phyloP scores from a whole-genome alignment of 2,113 vertebrate genomes.

The Bostrychus sinensis region DNA sequence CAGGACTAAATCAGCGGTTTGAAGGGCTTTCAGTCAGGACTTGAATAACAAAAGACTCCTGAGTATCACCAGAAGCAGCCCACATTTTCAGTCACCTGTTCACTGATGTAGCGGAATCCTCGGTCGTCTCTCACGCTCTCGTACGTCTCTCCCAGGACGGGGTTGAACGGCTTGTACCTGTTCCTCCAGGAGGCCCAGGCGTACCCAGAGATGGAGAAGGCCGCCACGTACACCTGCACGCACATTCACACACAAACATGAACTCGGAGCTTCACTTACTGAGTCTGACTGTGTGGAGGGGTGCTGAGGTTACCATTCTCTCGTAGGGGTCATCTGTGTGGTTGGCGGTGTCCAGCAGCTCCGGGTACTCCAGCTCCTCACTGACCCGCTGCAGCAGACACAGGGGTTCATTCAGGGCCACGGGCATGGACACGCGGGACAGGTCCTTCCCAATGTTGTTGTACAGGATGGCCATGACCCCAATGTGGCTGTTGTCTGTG shows the following conservation, averaged over 20 bases:
- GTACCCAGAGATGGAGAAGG: slow-evolving; percentile 91
- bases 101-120: slow-evolving; percentile 88
- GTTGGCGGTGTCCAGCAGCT: slow-evolving; percentile 87
- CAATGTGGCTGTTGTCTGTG: slow-evolving; percentile 84
- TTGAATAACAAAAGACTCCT: too few species aligned
- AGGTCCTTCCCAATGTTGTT: slow-evolving; percentile 95
- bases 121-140: slow-evolving; percentile 87
- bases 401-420: slow-evolving; percentile 88
- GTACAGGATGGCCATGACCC: slow-evolving; percentile 89
- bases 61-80: too few species aligned
- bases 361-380: slow-evolving; percentile 90
- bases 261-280: too few species aligned
- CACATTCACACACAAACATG: rapidly evolving
- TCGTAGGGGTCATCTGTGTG: slow-evolving; percentile 82
- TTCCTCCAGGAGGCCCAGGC: slow-evolving; percentile 89
- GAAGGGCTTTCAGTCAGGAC: too few species aligned
- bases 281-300: neutral
- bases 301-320: slow-evolving; percentile 84
- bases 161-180: slow-evolving; percentile 94
- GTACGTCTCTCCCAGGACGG: slow-evolving; percentile 92
- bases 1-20: too few species aligned
- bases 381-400: slow-evolving; percentile 88
- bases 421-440: slow-evolving; percentile 90
- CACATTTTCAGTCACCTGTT: slow-evolving; percentile 88
- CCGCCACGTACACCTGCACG: slow-evolving; percentile 86